A percentile compares a stretch with the other conserved stretches of the same genome.
phyloP scores from a whole-genome alignment of 1,140 invertebrate genomes.

The Diabrotica virgifera region DNA sequence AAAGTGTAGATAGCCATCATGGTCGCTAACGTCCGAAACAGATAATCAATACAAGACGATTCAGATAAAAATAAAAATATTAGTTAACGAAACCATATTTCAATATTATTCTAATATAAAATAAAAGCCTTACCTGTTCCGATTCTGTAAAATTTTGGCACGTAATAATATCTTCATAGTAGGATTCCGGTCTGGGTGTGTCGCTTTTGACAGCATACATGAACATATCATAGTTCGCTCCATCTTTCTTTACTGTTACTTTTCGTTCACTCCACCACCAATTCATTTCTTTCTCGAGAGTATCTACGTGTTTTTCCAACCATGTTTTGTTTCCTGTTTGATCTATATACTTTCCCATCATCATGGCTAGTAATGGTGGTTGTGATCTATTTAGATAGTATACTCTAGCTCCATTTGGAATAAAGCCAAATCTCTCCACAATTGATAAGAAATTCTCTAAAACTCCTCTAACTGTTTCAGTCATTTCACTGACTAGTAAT shows the following conservation, averaged over 20 bases:
- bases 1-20: no score
- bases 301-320: conserved; percentile 55
- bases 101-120: neutral
- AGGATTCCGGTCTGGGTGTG: conserved; percentile 78
- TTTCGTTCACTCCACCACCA: conserved; percentile 63
- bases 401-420: conserved; percentile 68
- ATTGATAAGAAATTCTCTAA: conserved; percentile 72
- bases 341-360: conserved; percentile 70
- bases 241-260: conserved; percentile 54
- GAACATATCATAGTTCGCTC: conserved; percentile 57
- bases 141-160: conserved; percentile 30
- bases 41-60: no score
- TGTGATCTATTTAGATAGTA: conserved; percentile 80
- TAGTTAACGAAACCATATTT: no score
- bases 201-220: conserved; percentile 58
- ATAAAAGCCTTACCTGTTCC: conserved; percentile 17
- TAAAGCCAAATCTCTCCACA: conserved; percentile 58
- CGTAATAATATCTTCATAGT: conserved; percentile 55
- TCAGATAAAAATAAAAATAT: no score
- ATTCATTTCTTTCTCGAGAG: conserved; percentile 66
- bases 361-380: conserved; percentile 74
- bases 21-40: no score
- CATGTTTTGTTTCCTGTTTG: conserved; percentile 65
- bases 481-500: conserved; percentile 72
- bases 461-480: conserved; percentile 71